Percentiles rank a stretch among this genome's conserved stretches.
These are phyloP conservation scores for Stenodema calcarata DNA, from an alignment of 2,888 invertebrate genomes.

Conservation along the genomic window DNA sequence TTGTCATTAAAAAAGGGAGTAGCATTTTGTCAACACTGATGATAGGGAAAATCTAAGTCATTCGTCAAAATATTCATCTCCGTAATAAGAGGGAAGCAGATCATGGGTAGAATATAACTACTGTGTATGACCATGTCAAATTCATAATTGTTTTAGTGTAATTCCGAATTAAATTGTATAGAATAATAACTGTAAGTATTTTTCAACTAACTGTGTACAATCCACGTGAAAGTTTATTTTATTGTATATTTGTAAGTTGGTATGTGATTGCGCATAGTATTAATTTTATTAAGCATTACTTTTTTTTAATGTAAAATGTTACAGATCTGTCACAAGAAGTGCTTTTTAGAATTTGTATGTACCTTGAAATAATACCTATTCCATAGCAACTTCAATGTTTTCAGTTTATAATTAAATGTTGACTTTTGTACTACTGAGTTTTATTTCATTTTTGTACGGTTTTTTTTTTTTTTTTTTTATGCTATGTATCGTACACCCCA, in stretches of 20 bases:
- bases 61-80: not conserved
- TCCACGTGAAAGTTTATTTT: conserved; percentile 5
- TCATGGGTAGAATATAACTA: not conserved
- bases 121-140: not conserved
- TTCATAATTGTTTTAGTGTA: conserved; percentile 7
- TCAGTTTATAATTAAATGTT: not conserved
- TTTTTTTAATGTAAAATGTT: not conserved
- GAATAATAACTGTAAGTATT: conserved; percentile 9
- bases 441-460: not conserved
- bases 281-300: not conserved
- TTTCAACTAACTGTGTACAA: conserved; percentile 17
- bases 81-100: not conserved
- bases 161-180: conserved; percentile 21
- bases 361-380: not conserved
- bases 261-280: conserved; percentile 5
- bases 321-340: not conserved
- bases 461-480: no score
- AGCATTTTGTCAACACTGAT: not conserved
- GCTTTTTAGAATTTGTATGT: not conserved
- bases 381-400: not conserved
- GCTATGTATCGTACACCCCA: not conserved
- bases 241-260: conserved; percentile 10
- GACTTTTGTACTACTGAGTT: not conserved
- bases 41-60: conserved; percentile 8
- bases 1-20: no score